Base-by-base conservation (phyloP, 2,113 vertebrate species). In the Rhinolophus ferrumequinum region DNA sequence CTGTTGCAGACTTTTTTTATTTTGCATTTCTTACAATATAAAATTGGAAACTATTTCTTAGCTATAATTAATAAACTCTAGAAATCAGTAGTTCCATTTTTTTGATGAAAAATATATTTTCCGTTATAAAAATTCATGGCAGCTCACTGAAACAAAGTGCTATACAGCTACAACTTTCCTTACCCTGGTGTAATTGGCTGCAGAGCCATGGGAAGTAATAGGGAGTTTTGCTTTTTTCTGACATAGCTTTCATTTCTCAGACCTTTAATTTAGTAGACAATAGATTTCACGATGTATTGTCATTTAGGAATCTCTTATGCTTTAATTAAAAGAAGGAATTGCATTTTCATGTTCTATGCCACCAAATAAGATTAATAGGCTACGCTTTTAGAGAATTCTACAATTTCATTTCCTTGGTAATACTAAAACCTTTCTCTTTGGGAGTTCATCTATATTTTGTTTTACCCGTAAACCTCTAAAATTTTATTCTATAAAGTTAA, bases 181-280 rank as follows among this genome's bases (percentile, higher is more conserved):
- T 50, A 66, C 18, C 67, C 5, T n/a, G 93, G 33, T 12, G 9
- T 13, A 16, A 80, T 11, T 58, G 73, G 26, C 26, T 77, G 64
- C 76, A 52, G 75, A 94, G 22, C 35, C 52, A 80, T 6, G 44
- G 84, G 52, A 52, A 52, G 10, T 79, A 88, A 56, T 80, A 94
- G 21, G n/a, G 82, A 64, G 8, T 69, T 97, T 97, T 93, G 16
- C 26, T 95, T 90, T 91, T 93, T 86, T 54, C 52, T 95, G 30
- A 82, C 2, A 12, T 13, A 52, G 44, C 15, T 96, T 95, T 96
- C 2, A 60, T 58, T 93, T 73, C 44, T 83, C 86, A 73, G 72
- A 73, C 56, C 4, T 12, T 64, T 52, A 93, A 62, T 84, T 47
- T 64, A 67, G 16, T 58, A 94, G 72, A 92, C 95, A 21, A 3